These are phyloP conservation scores for Dendrophyllia cribrosa DNA, from an alignment of 64 coral and sea anemone species.

Conservation along the genomic window DNA sequence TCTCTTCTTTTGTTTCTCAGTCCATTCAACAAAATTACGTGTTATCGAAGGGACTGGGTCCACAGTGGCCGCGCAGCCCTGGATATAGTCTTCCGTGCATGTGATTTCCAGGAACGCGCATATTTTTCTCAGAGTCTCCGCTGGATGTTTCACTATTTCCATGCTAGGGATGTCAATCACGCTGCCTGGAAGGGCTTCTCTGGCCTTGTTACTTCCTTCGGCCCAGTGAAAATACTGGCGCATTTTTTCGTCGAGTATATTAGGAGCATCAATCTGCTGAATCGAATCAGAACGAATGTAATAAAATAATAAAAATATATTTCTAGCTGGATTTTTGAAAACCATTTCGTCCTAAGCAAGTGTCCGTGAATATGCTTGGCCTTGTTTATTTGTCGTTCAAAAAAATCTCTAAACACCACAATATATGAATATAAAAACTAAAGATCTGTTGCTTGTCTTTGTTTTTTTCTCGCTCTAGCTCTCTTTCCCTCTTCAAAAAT, in stretches of 20 bases:
- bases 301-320: too few species aligned
- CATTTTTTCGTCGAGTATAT: background rate
- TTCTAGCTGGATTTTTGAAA: too few species aligned
- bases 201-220: slow-evolving; percentile 13
- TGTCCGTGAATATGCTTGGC: too few species aligned
- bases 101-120: background rate
- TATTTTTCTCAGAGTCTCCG: background rate
- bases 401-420: too few species aligned
- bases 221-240: background rate
- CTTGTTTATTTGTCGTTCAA: too few species aligned
- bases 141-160: background rate
- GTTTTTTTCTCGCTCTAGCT: too few species aligned
- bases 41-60: slow-evolving; percentile 20
- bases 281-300: background rate
- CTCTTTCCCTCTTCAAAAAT: too few species aligned
- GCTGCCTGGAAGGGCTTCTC: background rate
- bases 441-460: too few species aligned
- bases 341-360: too few species aligned
- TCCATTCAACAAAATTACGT: background rate
- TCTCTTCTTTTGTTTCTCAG: background rate
- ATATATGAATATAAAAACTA: too few species aligned
- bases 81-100: background rate
- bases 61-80: background rate
- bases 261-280: background rate
- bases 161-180: slow-evolving; percentile 3